Percentiles rank a stretch among this genome's conserved stretches.
Conservation (phyloP, 2,797 vertebrate genomes). For the Remorina albescens region DNA sequence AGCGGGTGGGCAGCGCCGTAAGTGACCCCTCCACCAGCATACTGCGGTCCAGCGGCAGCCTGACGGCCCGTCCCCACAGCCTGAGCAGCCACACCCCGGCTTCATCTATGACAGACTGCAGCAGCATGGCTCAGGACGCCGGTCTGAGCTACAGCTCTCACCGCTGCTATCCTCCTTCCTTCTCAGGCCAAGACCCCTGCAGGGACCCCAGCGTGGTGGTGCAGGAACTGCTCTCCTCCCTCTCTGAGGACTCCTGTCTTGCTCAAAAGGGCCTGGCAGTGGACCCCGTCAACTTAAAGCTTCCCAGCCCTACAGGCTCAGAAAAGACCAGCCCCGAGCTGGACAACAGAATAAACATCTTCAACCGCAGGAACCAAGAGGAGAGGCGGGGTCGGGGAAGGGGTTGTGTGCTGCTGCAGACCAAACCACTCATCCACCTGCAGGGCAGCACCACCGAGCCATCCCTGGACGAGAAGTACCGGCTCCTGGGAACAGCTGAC, state of each 20-base stretch:
- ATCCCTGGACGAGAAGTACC: slow-evolving; percentile 87
- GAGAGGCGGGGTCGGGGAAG: slow-evolving; percentile 79
- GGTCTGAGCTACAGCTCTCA: slow-evolving; percentile 75
- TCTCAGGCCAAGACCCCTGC: slow-evolving; percentile 72
- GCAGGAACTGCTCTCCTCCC: slow-evolving; percentile 92
- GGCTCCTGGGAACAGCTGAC: slow-evolving; percentile 86
- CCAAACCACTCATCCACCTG: slow-evolving; percentile 89
- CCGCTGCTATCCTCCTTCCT: slow-evolving; percentile 67
- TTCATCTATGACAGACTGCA: slow-evolving; percentile 89
- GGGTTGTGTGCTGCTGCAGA: slow-evolving; percentile 85
- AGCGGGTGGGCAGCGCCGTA: slow-evolving; percentile 80
- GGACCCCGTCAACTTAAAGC: slow-evolving; percentile 90
- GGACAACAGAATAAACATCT: slow-evolving; percentile 88
- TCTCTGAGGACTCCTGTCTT: slow-evolving; percentile 90
- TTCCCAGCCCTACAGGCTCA: slow-evolving; percentile 86
- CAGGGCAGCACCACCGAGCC: slow-evolving; percentile 79
- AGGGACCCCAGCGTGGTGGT: slow-evolving; percentile 81
- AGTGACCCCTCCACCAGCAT: slow-evolving; percentile 86
- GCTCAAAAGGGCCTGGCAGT: slow-evolving; percentile 87
- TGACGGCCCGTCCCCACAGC: slow-evolving; percentile 87
- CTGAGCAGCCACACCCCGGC: slow-evolving; percentile 90
- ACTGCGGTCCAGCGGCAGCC: slow-evolving; percentile 87
- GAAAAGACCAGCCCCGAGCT: slow-evolving; percentile 87
- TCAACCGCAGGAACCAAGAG: slow-evolving; percentile 90
- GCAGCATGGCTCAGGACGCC: slow-evolving; percentile 80